Evolutionary conservation across 1,140 invertebrate species (phyloP), one percentile per base, ranked within the genome.

Genomic region (Phenacoccus solenopsis): DNA sequence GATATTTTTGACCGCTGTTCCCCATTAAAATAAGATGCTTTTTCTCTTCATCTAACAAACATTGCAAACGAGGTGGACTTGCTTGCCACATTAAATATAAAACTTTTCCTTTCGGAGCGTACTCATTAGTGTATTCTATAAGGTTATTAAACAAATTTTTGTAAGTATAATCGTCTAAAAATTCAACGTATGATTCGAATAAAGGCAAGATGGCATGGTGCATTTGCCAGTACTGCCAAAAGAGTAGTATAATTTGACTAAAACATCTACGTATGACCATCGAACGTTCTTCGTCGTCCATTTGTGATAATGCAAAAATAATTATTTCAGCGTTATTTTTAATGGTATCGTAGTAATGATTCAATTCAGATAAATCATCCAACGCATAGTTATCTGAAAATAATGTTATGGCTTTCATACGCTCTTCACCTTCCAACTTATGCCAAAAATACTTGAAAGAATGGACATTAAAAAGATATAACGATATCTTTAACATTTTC

Each of bases 401-500:
- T 4, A 64, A 5, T 4, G 59, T 16, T 13, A 64, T 3, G 12
- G 59, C 59, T 4, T 5, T 27, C 3, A 4, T 9, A 4, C 59
- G 59, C 20, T 64, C 59, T 2, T 64, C 25, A 10, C 25, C 10
- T 4, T 64, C 59, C 21, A 64, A 27, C 20, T 27, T 24, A 27
- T 24, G 22, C 59, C 59, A 64, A 64, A 64, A 64, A 22, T 64
- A 64, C 25, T 64, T 64, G 21, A 25, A 64, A 24, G 59, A 64
- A 64, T 64, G 59, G 9, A 27, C 25, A 27, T 64, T 64, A 16
- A 16, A 64, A 24, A 9, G 2, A 22, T 64, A 22, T 22, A 64
- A 64, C 12, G 59, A 64, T 24, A 64, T 20, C 12, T 5, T 22
- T 9, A 64, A 16, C 59, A 64, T 64, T 64, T 64, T 64, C 59